Base-by-base conservation (phyloP, 2,888 invertebrate species). In the Sepiola atlantica region DNA sequence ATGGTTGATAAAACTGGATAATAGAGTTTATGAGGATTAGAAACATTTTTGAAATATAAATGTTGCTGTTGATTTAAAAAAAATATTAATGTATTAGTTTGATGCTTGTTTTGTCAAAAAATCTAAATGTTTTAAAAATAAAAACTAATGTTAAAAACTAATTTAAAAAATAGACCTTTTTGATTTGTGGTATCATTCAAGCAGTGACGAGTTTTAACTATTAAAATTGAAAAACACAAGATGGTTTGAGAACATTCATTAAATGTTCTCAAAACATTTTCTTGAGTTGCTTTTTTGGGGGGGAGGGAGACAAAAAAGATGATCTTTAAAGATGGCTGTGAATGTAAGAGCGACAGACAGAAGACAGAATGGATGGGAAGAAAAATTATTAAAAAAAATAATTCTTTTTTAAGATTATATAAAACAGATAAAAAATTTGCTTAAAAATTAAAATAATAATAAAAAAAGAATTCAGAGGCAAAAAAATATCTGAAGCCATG, bases 401-500 rank as follows among this genome's bases (percentile, higher is more conserved):
- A 45, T 45, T 45, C 8, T 45, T 45, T 45, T 45, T 45, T 4
- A n/a, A 77, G 77, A 77, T 77, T 77, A n/a, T 77, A 77, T n/a
- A 77, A 77, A 77, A 77, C 77, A 77, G 77, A 77, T 77, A 77
- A 77, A 77, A n/a, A 77, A n/a, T n/a, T 77, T 77, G 14, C 16
- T 77, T 77, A 32, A 77, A 77, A 77, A 32, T 32, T 77, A 14
- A 4, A 16, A n/a, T 10, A 77, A 77, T n/a, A 32, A 21, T n/a
- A 16, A 77, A 61, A 77, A 77, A 77, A 77, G n/a, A n/a, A 77
- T 77, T 77, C 21, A 77, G n/a, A n/a, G n/a, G 77, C n/a, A 16
- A 77, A 77, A 77, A 77, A 77, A 77, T n/a, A 77, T n/a, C n/a
- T 32, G 77, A 77, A 77, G n/a, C n/a, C 77, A 77, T 77, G 77